Base-by-base conservation (phyloP, 2,888 invertebrate genomes). In the Brachynemurus nebulosus region DNA sequence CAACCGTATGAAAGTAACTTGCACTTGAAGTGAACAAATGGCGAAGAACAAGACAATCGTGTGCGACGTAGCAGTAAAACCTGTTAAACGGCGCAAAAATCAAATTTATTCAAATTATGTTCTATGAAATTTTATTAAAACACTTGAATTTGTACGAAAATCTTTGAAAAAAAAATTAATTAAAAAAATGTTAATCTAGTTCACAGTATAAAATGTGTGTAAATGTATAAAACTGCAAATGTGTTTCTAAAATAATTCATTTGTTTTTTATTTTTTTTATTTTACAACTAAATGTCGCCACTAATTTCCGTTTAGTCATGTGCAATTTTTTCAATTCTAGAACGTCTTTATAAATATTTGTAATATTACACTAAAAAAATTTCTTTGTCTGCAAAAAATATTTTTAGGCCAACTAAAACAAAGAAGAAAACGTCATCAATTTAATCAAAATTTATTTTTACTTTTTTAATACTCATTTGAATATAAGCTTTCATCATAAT, bases 51-150 rank as follows among this genome's bases (percentile, higher is more conserved):
- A 17, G 37, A 44, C 25, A 38, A 27, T 25, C 44, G 44, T 44
- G 37, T 44, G 21, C 37, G 37, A 44, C 30, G 38, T 44, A 30
- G 19, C n/a, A n/a, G n/a, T 34, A 42, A 27, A 44, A 44, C 37
- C 38, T 38, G 44, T 37, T 38, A 34, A 44, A 42, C 25, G 37
- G 44, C 44, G 44, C 44, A 44, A 44, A 44, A 44, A 16, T 44
- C 38, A 38, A 44, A 44, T 19, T 19, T 18, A 17, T 34, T 6
- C 20, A 34, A n/a, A n/a, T n/a, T 7, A 19, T 18, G 20, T 20
- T 37, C 17, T 18, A 37, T 17, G 19, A 30, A 30, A 5, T 30
- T 30, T 30, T 20, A 7, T 17, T 19, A 20, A 17, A 41, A 34
- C 25, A 25, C 27, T 19, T 19, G 27, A 42, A 27, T 42, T 42